Conservation (phyloP, 2,888 invertebrate genomes). For the Chaitophorus viminalis region DNA sequence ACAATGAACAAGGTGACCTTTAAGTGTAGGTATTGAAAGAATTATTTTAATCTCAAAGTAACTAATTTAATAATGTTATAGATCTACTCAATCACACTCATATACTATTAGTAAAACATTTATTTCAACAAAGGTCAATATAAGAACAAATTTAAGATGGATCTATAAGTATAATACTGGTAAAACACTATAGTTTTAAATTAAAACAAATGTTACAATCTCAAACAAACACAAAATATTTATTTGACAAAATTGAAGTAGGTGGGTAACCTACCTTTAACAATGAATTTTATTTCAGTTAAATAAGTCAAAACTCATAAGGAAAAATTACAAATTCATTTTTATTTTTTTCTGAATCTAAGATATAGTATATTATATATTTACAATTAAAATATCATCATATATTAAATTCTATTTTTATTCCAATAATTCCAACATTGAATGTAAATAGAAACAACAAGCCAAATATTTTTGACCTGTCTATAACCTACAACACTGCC, state of each 20-base stretch:
- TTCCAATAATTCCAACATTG: background rate
- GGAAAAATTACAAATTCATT: too few species aligned
- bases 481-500: conserved; percentile 18
- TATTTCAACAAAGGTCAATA: conserved; percentile 10
- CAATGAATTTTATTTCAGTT: too few species aligned
- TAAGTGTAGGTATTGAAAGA: conserved; percentile 20
- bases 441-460: background rate
- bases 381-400: background rate
- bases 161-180: background rate
- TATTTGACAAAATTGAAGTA: background rate
- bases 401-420: background rate
- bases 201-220: background rate
- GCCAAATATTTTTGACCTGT: conserved; percentile 2
- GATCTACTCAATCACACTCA: background rate
- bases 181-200: background rate
- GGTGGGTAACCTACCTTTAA: background rate
- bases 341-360: too few species aligned
- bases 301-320: too few species aligned
- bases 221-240: background rate
- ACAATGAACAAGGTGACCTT: conserved; percentile 61
- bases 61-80: conserved; percentile 35
- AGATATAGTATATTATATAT: too few species aligned
- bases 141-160: conserved; percentile 21
- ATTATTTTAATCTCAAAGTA: conserved; percentile 44
- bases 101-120: background rate